These are phyloP conservation scores for Maniola hyperantus DNA, from an alignment of 2,888 invertebrate genomes.

Conservation along the genomic window DNA sequence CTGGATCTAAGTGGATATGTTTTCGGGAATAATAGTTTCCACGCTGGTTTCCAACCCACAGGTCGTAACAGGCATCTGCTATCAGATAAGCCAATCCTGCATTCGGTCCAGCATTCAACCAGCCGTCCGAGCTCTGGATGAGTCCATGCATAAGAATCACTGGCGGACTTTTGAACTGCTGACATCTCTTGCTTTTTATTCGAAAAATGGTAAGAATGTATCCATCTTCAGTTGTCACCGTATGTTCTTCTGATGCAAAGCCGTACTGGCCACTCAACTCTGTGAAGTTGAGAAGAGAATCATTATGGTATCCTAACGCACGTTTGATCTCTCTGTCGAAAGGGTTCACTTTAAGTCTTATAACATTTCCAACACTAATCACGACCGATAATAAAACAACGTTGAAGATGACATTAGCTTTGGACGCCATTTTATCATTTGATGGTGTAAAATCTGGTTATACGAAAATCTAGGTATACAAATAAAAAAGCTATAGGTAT, in stretches of 20 bases:
- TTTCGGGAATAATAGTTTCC: constrained; percentile 75
- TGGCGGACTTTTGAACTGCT: constrained; percentile 45
- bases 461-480: too few species aligned
- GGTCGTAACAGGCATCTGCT: constrained; percentile 50
- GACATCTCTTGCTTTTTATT: constrained; percentile 51
- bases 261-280: constrained; percentile 51
- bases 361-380: constrained; percentile 41
- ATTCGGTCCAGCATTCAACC: constrained; percentile 60
- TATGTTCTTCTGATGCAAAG: constrained; percentile 57
- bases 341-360: constrained; percentile 36
- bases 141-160: constrained; percentile 67
- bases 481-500: background rate
- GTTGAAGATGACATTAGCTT: constrained; percentile 47
- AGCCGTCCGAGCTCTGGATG: constrained; percentile 60
- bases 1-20: constrained; percentile 70
- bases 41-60: constrained; percentile 58
- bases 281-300: constrained; percentile 52
- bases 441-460: constrained; percentile 34
- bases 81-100: constrained; percentile 51
- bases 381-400: constrained; percentile 44
- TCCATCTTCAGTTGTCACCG: constrained; percentile 61
- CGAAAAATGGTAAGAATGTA: constrained; percentile 60
- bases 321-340: constrained; percentile 46
- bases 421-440: constrained; percentile 52
- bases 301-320: constrained; percentile 46